Conservation (phyloP, 2,113 vertebrate genomes). For the Muscicapa adusta region DNA sequence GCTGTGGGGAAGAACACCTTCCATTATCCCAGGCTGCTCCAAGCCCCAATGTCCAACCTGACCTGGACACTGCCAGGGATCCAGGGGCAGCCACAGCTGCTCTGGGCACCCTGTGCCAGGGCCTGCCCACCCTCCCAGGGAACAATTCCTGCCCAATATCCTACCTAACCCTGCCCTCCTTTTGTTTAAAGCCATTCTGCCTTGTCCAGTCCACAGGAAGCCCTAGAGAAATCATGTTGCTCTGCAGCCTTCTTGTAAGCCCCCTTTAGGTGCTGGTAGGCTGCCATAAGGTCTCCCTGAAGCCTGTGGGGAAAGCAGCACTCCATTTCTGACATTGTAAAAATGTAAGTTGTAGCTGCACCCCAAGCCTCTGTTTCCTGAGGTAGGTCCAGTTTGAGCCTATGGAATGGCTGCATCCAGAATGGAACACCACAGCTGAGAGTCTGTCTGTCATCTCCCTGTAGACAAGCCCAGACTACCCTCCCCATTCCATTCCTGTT, state of each 20-base stretch:
- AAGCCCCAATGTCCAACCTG: rapidly evolving
- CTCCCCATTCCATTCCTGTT: background rate
- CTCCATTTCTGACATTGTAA: background rate
- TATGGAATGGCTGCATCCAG: background rate
- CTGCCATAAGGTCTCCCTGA: background rate
- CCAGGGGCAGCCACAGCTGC: background rate
- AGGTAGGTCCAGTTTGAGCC: background rate
- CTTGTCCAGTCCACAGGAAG: background rate
- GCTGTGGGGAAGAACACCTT: background rate
- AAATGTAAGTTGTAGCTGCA: background rate
- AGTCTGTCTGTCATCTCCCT: rapidly evolving
- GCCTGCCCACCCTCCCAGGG: rapidly evolving
- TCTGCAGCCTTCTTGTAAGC: background rate
- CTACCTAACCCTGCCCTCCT: rapidly evolving
- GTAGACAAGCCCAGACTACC: background rate
- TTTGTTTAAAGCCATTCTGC: background rate
- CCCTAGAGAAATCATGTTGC: too few relatives aligned
- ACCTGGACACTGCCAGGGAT: background rate
- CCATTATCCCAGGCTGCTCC: rapidly evolving
- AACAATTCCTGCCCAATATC: background rate
- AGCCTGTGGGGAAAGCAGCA: background rate
- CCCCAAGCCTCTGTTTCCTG: background rate
- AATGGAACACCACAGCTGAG: background rate
- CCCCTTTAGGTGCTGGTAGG: background rate
- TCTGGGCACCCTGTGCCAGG: background rate